These are phyloP conservation scores for Lasioglossum baleicum DNA, from an alignment of 1,140 invertebrate genomes.

Conservation along the genomic window DNA sequence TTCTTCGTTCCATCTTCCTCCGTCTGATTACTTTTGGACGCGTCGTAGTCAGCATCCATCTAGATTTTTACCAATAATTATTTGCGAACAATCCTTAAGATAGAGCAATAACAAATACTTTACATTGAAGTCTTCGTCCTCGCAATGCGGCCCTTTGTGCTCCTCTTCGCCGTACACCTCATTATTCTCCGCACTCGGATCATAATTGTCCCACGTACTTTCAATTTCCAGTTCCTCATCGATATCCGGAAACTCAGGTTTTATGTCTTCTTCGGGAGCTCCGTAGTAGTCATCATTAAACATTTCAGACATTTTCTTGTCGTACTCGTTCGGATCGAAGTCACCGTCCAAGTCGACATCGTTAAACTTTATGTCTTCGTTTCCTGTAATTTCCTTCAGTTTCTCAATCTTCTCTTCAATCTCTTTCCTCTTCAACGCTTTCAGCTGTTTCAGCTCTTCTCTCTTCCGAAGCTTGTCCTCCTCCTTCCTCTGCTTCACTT, in stretches of 20 bases:
- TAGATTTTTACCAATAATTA: slow-evolving; percentile 69
- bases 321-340: slow-evolving; percentile 95
- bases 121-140: slow-evolving; percentile 91
- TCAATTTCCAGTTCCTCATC: slow-evolving; percentile 87
- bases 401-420: slow-evolving; percentile 93
- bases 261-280: slow-evolving; percentile 85
- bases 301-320: slow-evolving; percentile 91
- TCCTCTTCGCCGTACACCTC: slow-evolving; percentile 61
- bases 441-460: slow-evolving; percentile 92
- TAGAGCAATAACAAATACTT: slow-evolving; percentile 45
- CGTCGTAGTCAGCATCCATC: slow-evolving; percentile 94
- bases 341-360: slow-evolving; percentile 88
- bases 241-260: slow-evolving; percentile 90
- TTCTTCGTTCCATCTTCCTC: slow-evolving; percentile 83
- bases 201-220: slow-evolving; percentile 89
- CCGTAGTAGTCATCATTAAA: slow-evolving; percentile 94
- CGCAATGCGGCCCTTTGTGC: slow-evolving; percentile 82
- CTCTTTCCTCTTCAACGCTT: slow-evolving; percentile 93
- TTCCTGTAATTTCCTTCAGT: slow-evolving; percentile 91
- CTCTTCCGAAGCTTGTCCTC: slow-evolving; percentile 90
- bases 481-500: slow-evolving; percentile 88
- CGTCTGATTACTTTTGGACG: slow-evolving; percentile 80
- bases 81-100: background rate
- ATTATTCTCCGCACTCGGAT: slow-evolving; percentile 73
- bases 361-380: slow-evolving; percentile 82